Evolutionary conservation across 1,140 invertebrate species (phyloP).

Genomic region (Pantala flavescens): DNA sequence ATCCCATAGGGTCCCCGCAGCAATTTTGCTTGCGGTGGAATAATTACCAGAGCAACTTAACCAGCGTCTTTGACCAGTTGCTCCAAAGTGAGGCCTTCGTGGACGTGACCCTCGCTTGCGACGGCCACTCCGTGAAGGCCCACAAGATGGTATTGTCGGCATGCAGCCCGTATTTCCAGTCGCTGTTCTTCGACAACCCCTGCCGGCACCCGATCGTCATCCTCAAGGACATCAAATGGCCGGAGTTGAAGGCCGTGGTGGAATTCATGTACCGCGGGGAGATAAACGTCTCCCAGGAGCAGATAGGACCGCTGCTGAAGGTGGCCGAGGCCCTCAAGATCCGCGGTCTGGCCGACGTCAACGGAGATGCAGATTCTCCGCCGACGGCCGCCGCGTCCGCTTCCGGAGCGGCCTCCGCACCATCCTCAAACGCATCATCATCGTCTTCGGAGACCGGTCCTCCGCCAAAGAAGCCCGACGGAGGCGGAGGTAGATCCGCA

Average conservation of each 20-base stretch:
- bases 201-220: conserved; percentile 86
- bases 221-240: conserved; percentile 78
- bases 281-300: conserved; percentile 83
- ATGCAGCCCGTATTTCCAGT: conserved; percentile 85
- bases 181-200: conserved; percentile 81
- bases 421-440: background rate
- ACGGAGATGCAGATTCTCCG: conserved; percentile 50
- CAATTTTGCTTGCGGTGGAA: conserved; percentile 87
- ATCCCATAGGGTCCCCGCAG: conserved; percentile 38
- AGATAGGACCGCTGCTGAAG: conserved; percentile 73
- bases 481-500: conserved; percentile 17
- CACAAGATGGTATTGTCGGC: conserved; percentile 89
- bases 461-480: conserved; percentile 2
- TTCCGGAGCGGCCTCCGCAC: background rate
- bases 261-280: conserved; percentile 92
- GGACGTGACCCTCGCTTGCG: conserved; percentile 83
- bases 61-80: conserved; percentile 84
- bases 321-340: conserved; percentile 45
- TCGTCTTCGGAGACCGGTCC: background rate
- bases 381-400: conserved; percentile 25
- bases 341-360: conserved; percentile 75
- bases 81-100: conserved; percentile 83
- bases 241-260: conserved; percentile 74
- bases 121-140: conserved; percentile 80
- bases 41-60: conserved; percentile 84